These are phyloP conservation scores for Pentalonia nigronervosa DNA, from an alignment of 1,140 invertebrate species.

Conservation along the genomic window DNA sequence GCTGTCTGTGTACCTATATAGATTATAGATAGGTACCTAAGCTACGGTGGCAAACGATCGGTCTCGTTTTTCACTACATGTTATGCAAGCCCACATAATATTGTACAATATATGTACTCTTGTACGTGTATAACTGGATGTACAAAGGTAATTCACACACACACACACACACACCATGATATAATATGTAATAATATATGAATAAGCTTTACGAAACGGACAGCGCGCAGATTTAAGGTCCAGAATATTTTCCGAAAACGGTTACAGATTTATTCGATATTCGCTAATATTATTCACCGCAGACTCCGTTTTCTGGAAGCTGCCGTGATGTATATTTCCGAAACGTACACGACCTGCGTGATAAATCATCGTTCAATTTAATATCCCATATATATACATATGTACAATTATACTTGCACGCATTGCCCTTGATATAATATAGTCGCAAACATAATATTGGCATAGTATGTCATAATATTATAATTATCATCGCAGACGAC, in stretches of 20 bases:
- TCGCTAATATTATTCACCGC: neutral
- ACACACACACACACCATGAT: neutral
- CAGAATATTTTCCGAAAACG: neutral
- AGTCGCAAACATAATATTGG: conserved; percentile 6
- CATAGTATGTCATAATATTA: neutral
- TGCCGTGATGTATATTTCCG: neutral
- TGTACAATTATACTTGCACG: too few species aligned
- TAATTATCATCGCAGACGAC: neutral
- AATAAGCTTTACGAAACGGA: neutral
- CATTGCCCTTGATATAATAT: neutral
- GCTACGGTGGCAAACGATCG: neutral
- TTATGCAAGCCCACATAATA: neutral
- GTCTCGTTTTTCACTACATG: neutral
- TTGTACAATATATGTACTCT: neutral
- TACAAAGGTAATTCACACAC: neutral
- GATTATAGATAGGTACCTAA: neutral
- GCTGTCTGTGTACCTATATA: neutral
- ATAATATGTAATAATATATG: neutral
- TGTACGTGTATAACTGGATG: neutral
- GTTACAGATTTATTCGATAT: neutral
- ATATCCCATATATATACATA: neutral
- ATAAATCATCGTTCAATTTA: neutral
- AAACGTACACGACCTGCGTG: neutral
- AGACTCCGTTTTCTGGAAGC: neutral
- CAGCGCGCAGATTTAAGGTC: neutral